These are phyloP conservation scores for Drosophila pruinosa DNA, from an alignment of 1,140 invertebrate genomes.

Conservation along the genomic window DNA sequence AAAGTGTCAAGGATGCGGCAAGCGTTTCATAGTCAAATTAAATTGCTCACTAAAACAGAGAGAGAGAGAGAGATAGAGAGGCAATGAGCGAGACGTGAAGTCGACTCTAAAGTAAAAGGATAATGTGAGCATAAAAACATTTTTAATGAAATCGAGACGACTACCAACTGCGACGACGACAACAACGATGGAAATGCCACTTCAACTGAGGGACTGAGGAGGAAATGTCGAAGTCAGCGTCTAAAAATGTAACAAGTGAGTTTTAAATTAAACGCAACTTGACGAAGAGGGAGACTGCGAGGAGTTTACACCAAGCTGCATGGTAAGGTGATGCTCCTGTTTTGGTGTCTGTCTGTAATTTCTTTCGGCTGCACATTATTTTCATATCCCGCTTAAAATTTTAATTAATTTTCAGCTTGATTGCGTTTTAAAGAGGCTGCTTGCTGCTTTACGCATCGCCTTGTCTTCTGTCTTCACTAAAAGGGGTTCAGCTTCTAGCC, in stretches of 20 bases:
- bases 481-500: not conserved
- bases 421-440: constrained; percentile 81
- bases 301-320: not conserved
- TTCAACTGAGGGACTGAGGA: not conserved
- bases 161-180: constrained; percentile 55
- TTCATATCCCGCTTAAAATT: constrained; percentile 80
- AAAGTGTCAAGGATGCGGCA: constrained; percentile 79
- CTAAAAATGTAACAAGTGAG: constrained; percentile 76
- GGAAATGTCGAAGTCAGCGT: constrained; percentile 33
- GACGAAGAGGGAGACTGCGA: not conserved
- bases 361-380: constrained; percentile 65
- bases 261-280: constrained; percentile 69
- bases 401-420: constrained; percentile 83
- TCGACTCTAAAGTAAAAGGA: constrained; percentile 64
- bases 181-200: not conserved
- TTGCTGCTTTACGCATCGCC: constrained; percentile 58
- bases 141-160: constrained; percentile 81
- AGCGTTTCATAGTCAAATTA: constrained; percentile 76
- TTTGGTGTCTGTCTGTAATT: constrained; percentile 29
- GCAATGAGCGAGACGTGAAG: not conserved
- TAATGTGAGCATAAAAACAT: constrained; percentile 77
- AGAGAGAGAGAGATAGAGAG: not conserved
- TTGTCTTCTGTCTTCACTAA: not conserved
- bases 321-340: not conserved
- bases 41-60: constrained; percentile 59